These are phyloP conservation scores for Papilio elwesi DNA, from an alignment of 2,888 invertebrate genomes.

Conservation along the genomic window DNA sequence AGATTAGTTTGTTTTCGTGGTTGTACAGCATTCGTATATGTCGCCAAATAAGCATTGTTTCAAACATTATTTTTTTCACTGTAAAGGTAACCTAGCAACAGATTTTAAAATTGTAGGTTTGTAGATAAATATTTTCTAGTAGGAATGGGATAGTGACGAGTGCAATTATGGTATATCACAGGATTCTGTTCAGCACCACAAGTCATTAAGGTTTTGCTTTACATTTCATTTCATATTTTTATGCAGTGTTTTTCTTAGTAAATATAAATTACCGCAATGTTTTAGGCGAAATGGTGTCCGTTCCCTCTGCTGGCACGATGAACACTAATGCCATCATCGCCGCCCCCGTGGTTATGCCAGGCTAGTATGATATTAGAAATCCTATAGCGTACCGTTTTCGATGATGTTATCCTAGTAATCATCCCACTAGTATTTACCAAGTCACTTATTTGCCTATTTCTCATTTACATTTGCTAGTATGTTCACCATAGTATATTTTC, in stretches of 20 bases:
- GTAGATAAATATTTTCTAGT: no score
- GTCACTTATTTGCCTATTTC: neutral
- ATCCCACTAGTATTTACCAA: neutral
- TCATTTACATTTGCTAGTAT: neutral
- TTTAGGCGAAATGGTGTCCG: conserved; percentile 73
- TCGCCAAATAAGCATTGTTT: no score
- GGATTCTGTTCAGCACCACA: no score
- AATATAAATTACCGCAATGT: conserved; percentile 50
- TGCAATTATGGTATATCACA: no score
- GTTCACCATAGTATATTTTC: conserved; percentile 17
- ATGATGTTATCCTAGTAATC: neutral
- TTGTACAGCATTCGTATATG: no score
- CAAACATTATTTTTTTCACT: no score
- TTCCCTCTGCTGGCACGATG: conserved; percentile 61
- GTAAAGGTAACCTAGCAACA: no score
- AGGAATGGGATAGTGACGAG: no score
- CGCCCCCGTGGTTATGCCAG: conserved; percentile 63
- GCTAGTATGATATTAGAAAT: conserved; percentile 57
- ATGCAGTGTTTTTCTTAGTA: neutral
- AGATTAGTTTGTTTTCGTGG: no score
- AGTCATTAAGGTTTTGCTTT: no score
- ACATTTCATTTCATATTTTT: neutral
- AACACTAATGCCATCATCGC: conserved; percentile 58
- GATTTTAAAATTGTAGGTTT: no score
- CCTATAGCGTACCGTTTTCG: neutral